These are phyloP conservation scores for Actinemys pallida DNA, from an alignment of 2,113 vertebrate genomes.

Conservation along the genomic window DNA sequence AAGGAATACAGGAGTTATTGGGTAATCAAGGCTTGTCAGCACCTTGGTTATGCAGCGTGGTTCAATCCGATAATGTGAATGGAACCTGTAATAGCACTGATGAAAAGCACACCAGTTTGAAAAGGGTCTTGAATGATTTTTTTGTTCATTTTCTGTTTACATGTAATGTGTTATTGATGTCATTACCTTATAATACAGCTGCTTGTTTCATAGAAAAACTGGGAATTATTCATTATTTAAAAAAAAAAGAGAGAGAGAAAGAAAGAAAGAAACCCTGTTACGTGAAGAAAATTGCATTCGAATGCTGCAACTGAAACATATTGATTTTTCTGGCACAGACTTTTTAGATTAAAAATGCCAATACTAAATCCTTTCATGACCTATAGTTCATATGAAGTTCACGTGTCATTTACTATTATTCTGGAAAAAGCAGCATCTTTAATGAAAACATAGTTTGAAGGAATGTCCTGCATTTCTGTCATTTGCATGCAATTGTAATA, in stretches of 20 bases:
- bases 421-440: conserved; percentile 89
- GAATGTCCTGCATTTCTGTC: conserved; percentile 74
- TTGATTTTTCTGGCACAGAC: conserved; percentile 94
- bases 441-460: conserved; percentile 89
- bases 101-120: conserved; percentile 89
- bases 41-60: conserved; percentile 93
- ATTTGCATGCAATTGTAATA: conserved; percentile 85
- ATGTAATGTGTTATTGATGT: conserved; percentile 89
- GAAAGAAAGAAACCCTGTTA: conserved; percentile 78
- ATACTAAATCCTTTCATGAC: conserved; percentile 94
- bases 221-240: conserved; percentile 87
- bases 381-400: conserved; percentile 96
- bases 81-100: conserved; percentile 91
- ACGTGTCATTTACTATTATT: conserved; percentile 98
- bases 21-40: conserved; percentile 95
- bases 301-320: conserved; percentile 89
- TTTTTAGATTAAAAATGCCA: conserved; percentile 98
- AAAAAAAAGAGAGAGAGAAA: conserved; percentile 58
- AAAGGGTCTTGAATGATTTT: conserved; percentile 89
- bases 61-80: conserved; percentile 92
- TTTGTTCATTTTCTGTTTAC: conserved; percentile 93
- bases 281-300: conserved; percentile 86
- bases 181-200: conserved; percentile 85
- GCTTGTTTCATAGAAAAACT: conserved; percentile 88
- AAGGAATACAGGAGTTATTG: conserved; percentile 92